Conservation (phyloP, 1,140 invertebrate genomes). For the Calephelis nemesis region DNA sequence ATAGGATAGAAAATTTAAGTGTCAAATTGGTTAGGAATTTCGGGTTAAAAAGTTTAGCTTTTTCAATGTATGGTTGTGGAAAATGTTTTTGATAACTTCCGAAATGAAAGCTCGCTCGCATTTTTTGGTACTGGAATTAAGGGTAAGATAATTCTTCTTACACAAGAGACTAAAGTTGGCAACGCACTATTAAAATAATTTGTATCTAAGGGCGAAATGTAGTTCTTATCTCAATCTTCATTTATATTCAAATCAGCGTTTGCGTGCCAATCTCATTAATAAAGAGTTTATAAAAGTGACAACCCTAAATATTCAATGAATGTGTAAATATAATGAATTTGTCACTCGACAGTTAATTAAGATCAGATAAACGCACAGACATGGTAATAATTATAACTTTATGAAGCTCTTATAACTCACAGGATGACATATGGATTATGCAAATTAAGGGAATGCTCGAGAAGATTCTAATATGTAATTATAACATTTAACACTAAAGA, state of each 20-base stretch:
- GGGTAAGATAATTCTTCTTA: too few relatives aligned
- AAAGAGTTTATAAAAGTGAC: slow-evolving; percentile 17
- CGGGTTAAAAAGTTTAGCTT: too few relatives aligned
- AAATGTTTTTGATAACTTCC: too few relatives aligned
- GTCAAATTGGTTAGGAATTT: too few relatives aligned
- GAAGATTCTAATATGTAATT: neutral
- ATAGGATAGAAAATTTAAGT: too few relatives aligned
- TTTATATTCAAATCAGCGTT: neutral
- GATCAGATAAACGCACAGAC: slow-evolving; percentile 40
- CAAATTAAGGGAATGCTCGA: slow-evolving; percentile 4
- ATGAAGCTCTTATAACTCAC: slow-evolving; percentile 36
- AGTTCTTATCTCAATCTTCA: neutral
- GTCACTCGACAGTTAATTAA: slow-evolving; percentile 54
- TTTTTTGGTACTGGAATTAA: too few relatives aligned
- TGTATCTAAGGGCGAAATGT: too few relatives aligned
- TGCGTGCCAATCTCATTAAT: neutral
- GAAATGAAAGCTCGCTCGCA: too few relatives aligned
- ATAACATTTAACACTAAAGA: neutral
- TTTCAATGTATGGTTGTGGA: too few relatives aligned
- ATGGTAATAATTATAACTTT: slow-evolving; percentile 55
- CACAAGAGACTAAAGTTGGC: too few relatives aligned
- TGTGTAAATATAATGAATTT: slow-evolving; percentile 58
- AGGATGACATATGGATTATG: slow-evolving; percentile 12
- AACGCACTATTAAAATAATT: too few relatives aligned
- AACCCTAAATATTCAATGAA: slow-evolving; percentile 43